A percentile compares a stretch with the other conserved stretches of the same genome.
phyloP scores from a whole-genome alignment of 2,797 vertebrate genomes.

The Myotis daubentonii region DNA sequence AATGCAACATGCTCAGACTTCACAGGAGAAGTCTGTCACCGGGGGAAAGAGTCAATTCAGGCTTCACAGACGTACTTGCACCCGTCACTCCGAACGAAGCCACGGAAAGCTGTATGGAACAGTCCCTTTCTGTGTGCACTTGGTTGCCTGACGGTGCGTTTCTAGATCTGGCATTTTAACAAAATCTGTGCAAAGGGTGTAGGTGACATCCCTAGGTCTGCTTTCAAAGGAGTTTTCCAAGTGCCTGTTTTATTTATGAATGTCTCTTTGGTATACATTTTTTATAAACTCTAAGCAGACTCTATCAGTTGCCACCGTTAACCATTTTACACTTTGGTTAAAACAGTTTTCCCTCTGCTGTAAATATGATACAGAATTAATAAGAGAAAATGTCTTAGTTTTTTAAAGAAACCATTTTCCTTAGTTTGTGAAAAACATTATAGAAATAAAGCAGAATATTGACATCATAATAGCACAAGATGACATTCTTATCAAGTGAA shows the following conservation, averaged over 20 bases:
- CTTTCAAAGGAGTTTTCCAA: conserved; percentile 80
- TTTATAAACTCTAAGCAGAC: conserved; percentile 76
- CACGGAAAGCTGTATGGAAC: background rate
- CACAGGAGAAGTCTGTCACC: conserved; percentile 93
- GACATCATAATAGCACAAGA: conserved; percentile 76
- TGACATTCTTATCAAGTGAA: conserved; percentile 72
- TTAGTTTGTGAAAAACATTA: conserved; percentile 67
- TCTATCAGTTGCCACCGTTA: conserved; percentile 69
- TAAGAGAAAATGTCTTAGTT: conserved; percentile 75
- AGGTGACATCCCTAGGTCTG: conserved; percentile 69
- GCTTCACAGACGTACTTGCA: rapidly evolving
- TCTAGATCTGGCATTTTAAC: conserved; percentile 77
- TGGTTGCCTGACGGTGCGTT: conserved; percentile 63
- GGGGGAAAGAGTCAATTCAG: conserved; percentile 88
- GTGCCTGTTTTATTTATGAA: conserved; percentile 83
- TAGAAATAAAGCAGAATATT: conserved; percentile 58
- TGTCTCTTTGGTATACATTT: conserved; percentile 72
- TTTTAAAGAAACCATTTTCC: conserved; percentile 79
- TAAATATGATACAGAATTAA: conserved; percentile 78
- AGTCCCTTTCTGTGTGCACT: background rate
- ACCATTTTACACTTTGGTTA: conserved; percentile 72
- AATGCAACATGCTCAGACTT: conserved; percentile 96
- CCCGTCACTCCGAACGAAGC: background rate
- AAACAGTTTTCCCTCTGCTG: conserved; percentile 68
- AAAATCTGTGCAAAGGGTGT: conserved; percentile 70